Evolutionary conservation across 2,888 invertebrate genomes (phyloP), one percentile per base, ranked within the genome.

Genomic region (Catocala fraxini): DNA sequence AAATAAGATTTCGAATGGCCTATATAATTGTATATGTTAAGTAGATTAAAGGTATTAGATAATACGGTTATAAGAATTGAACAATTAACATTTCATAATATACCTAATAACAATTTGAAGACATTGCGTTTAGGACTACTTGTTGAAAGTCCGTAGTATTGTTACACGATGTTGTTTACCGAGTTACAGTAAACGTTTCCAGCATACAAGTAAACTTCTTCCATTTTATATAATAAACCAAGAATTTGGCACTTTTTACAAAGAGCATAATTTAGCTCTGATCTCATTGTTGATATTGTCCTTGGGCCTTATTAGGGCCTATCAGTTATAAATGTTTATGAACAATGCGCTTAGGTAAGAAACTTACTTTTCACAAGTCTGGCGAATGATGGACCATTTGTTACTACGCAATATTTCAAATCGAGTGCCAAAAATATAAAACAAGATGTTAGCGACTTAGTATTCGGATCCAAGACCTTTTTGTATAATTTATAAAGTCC

Each of bases 261-360:
- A 55, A 61, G 63, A 55, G 45, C 55, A 59, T 59, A 45, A 49
- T 59, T n/a, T 64, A 67, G 63, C 43, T 64, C 67, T 52, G 51
- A 64, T 67, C 63, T 65, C 63, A 63, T 71, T 68, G 64, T 70
- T 61, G 63, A 61, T 62, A 60, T 70, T 63, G 56, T 64, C 56
- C 55, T 60, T 71, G 42, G 51, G 59, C 62, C 68, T 65, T 73
- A 65, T 65, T 63, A 48, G 68, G 63, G 69, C 58, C 59, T 68
- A 60, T 51, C 61, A 33, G 51, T 35, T 60, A 43, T 33, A 51
- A 46, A 41, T 52, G 13, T 41, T 15, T 46, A 39, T 46, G 43
- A 39, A 25, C 45, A 39, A 35, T 51, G 45, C 43, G 51, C 39
- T 58, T 51, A 54, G 25, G 49, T 43, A 25, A 4, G 43, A 51